Base-by-base conservation (phyloP, 1,140 invertebrate species). In the Cherax destructor region DNA sequence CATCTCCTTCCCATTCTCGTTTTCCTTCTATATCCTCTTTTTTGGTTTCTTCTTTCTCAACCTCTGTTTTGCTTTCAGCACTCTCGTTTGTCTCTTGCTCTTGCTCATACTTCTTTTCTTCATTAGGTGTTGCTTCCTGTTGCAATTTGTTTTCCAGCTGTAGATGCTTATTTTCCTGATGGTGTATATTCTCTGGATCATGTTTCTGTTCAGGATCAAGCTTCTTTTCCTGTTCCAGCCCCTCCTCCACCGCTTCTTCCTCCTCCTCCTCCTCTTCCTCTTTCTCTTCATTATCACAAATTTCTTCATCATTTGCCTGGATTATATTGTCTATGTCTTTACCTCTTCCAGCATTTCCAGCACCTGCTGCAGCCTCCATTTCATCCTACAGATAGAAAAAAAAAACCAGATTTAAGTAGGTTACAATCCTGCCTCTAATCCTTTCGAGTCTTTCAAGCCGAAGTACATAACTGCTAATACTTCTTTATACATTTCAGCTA, bases 301-400 rank as follows among this genome's bases (percentile, higher is more conserved):
- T 93, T 49, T 92, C 91, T 83, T 86, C 91, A 49, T 90, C 91
- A 80, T 93, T 93, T 16, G 97, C 97, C 93, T 97, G 97, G 0
- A 98, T 97, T 88, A 98, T 98, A 59, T 97, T 98, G 16, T 96
- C 96, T 88, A 98, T 98, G 94, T 98, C 97, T 94, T 98, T 98
- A 0, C 98, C 98, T 61, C 97, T 95, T 7, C 97, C 97, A 93
- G 97, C 96, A 94, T 97, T 97, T 0, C 97, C 97, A 4, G 97
- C 96, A 30, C 96, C 96, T 49, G 96, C 96, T 4, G 96, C 96
- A 11, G 96, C 96, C 65, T 97, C 96, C 92, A 97, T 96, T 93
- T 97, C 97, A 88, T 97, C 96, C 94, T 95, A 86, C 50, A 50
- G 24, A 76, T 49, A 41, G 69, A 56, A 76, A 56, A 9, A 56